phyloP scores from a whole-genome alignment of 1,140 invertebrate genomes.

The Potamilus streckersoni region DNA sequence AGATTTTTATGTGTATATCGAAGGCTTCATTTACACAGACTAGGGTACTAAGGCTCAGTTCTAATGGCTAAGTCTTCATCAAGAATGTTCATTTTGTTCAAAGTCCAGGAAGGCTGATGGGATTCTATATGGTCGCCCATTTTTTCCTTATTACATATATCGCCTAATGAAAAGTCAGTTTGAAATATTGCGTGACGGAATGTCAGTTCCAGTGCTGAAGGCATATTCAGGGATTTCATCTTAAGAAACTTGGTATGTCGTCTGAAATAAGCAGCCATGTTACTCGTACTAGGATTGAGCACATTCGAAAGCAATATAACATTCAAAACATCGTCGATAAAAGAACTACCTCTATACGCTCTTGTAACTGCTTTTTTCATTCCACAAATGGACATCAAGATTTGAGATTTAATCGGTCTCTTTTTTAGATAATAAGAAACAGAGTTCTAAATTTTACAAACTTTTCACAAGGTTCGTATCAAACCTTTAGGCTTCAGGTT shows the following conservation, averaged over 20 bases:
- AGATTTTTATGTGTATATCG: neutral
- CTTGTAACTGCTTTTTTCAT: slow-evolving; percentile 66
- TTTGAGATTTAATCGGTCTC: slow-evolving; percentile 46
- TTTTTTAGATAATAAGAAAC: too few relatives aligned
- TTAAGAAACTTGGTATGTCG: too few relatives aligned
- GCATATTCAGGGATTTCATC: too few relatives aligned
- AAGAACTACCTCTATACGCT: slow-evolving; percentile 64
- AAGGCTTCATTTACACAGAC: neutral
- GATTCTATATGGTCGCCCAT: too few relatives aligned
- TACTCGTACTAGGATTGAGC: neutral
- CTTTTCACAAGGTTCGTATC: too few relatives aligned
- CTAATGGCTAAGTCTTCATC: neutral
- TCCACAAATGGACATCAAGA: slow-evolving; percentile 62
- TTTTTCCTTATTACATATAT: too few relatives aligned
- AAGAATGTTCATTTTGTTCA: neutral
- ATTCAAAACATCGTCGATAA: slow-evolving; percentile 37
- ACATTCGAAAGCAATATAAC: neutral
- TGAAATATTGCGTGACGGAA: too few relatives aligned
- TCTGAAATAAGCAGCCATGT: neutral
- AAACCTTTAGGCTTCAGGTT: too few relatives aligned
- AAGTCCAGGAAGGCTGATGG: too few relatives aligned
- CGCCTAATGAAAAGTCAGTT: too few relatives aligned
- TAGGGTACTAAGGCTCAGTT: neutral
- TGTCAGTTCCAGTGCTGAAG: too few relatives aligned
- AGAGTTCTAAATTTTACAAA: too few relatives aligned